Evolutionary conservation across 2,113 vertebrate genomes (phyloP), one percentile per base, ranked within the genome.

Genomic region (Cebidichthys violaceus): DNA sequence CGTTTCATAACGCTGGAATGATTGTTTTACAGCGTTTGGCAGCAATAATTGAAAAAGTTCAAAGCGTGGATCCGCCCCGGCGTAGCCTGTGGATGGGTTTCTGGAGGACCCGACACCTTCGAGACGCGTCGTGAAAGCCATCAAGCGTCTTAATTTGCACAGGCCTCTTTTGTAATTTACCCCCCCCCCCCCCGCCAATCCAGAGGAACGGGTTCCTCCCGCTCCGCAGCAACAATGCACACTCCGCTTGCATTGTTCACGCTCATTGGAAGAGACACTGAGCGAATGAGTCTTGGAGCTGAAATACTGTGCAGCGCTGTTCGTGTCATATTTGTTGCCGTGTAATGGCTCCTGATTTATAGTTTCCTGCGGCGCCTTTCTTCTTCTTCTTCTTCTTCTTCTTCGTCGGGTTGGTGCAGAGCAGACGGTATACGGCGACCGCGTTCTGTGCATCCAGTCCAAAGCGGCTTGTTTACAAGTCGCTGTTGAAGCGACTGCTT

Each of bases 61-160:
- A 92, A 92, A 83, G 83, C 89, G 75, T 39, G 18, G 68, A 88
- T 82, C 82, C 45, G 47, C n/a, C n/a, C n/a, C 61, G 87, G 84
- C 62, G 81, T 86, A 77, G 92, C 92, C 89, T 68, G 80, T 84
- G 90, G 92, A 85, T 81, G 76, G 74, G 84, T 88, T 89, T 88
- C 75, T 82, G 68, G 70, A 88, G 84, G 87, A 87, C 84, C 81
- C 84, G 86, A 85, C 92, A 92, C 86, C 86, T 93, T 89, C 90
- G n/a, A 88, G 83, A 92, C 65, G 62, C 83, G 86, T 92, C 91
- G 90, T 91, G 87, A 93, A 93, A 90, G 90, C 86, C 87, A 91
- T 93, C 88, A 89, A n/a, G n/a, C 60, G 83, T 93, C 88, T 90
- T 90, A 88, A 91, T 94, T 92, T 92, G 86, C 88, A 87, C 80